Percentiles rank a stretch among this genome's conserved stretches.
Conservation (phyloP, 2,888 invertebrate genomes). For the Adineta ricciae region DNA sequence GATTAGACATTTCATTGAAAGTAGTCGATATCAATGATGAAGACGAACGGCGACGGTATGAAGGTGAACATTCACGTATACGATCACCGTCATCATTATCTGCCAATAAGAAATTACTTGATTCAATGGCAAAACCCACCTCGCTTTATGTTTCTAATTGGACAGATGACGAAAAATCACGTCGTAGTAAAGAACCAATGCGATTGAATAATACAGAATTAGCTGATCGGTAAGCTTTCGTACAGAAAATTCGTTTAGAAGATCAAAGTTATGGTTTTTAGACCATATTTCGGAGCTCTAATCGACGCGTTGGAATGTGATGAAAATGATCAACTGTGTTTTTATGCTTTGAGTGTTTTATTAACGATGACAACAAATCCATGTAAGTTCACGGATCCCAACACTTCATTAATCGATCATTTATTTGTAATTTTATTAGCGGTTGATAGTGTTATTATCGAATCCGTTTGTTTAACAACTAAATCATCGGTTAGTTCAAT, state of each 20-base stretch:
- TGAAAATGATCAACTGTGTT: constrained; percentile 84
- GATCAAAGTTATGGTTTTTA: constrained; percentile 53
- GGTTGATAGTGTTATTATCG: constrained; percentile 25
- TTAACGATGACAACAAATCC: constrained; percentile 84
- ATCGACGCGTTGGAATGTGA: constrained; percentile 73
- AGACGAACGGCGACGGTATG: background rate
- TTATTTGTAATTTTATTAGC: background rate
- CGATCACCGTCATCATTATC: background rate
- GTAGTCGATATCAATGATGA: background rate
- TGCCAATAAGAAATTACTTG: too few relatives aligned
- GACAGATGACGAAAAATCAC: constrained; percentile 12
- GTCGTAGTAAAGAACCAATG: background rate
- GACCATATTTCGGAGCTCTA: constrained; percentile 78
- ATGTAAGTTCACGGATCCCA: constrained; percentile 58
- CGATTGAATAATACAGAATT: background rate
- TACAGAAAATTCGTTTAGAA: constrained; percentile 76
- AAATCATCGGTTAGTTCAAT: constrained; percentile 45
- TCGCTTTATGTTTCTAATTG: background rate
- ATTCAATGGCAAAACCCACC: background rate
- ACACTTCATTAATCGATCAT: background rate
- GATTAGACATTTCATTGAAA: background rate
- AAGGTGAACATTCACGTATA: background rate
- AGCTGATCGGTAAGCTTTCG: constrained; percentile 51
- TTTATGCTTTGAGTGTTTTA: constrained; percentile 78
- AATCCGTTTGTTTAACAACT: constrained; percentile 52